Evolutionary conservation across 1,140 invertebrate genomes (phyloP).

Genomic region (Bombus picipes): DNA sequence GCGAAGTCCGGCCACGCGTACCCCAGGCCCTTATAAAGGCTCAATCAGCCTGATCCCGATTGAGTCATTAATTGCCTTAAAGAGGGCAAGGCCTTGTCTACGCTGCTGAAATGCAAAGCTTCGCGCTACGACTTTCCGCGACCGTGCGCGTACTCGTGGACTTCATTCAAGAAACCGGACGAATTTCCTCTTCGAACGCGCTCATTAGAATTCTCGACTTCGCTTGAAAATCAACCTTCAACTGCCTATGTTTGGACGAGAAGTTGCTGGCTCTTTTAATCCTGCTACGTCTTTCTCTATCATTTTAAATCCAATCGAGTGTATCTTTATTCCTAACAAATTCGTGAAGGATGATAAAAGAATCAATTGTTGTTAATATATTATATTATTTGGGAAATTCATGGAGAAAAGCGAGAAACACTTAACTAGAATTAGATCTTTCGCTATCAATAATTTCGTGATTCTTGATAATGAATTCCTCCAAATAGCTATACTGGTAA

Average conservation of each 20-base stretch:
- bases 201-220: constrained; percentile 15
- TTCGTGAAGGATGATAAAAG: too few species aligned
- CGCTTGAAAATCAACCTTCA: background rate
- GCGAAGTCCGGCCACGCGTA: constrained; percentile 72
- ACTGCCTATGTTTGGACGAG: background rate
- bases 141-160: background rate
- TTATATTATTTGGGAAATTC: too few species aligned
- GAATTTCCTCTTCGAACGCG: background rate
- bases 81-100: constrained; percentile 70
- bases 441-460: too few species aligned
- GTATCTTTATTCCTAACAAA: too few species aligned
- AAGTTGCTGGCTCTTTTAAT: background rate
- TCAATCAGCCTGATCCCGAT: constrained; percentile 72
- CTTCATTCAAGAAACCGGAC: constrained; percentile 31
- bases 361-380: too few species aligned
- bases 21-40: constrained; percentile 72
- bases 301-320: background rate
- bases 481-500: too few species aligned
- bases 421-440: too few species aligned
- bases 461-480: too few species aligned
- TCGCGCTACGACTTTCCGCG: constrained; percentile 2
- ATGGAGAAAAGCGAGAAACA: too few species aligned
- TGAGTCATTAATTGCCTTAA: constrained; percentile 73
- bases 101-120: constrained; percentile 60
- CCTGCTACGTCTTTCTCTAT: background rate